Base-by-base conservation (phyloP, 2,888 invertebrate species). In the Venusia cambrica region DNA sequence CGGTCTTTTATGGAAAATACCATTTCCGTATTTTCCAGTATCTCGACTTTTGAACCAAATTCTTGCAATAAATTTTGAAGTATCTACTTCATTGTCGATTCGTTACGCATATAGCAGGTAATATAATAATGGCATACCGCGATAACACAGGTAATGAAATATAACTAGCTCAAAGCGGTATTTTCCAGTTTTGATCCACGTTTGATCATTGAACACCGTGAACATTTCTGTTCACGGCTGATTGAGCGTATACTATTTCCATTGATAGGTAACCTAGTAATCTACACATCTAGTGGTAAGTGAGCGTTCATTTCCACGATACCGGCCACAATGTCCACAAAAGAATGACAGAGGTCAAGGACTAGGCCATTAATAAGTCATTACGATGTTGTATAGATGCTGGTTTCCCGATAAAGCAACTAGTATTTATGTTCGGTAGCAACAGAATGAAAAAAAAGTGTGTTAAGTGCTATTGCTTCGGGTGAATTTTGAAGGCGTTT, bases 261-360 rank as follows among this genome's bases (percentile, higher is more conserved):
- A 21, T 10, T 8, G 9, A 9, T 15, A 5, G 5, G 13, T 14
- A 15, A 16, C 2, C 5, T 5, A n/a, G n/a, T n/a, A n/a, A n/a
- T n/a, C n/a, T n/a, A n/a, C n/a, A n/a, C n/a, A 5, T 5, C 5
- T 5, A n/a, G 16, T 1, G 16, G 5, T 16, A 7, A 1, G 8
- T 6, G 4, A 7, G 4, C 8, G 8, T 1, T 18, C n/a, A 18
- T 7, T 6, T 3, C 3, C 8, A 4, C 7, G 18, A n/a, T n/a
- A 17, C 9, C 15, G 10, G 14, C 6, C 10, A 22, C 8, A 21
- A 22, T 7, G 8, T 16, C n/a, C n/a, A 9, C 5, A 13, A 8
- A 24, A n/a, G 17, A 15, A 26, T 9, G 13, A 14, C 22, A 24
- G 19, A 10, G 27, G 28, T 29, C 38, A 38, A 38, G 38, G 32